These are phyloP conservation scores for Oncorhynchus keta DNA, from an alignment of 2,113 vertebrate species.

Conservation along the genomic window DNA sequence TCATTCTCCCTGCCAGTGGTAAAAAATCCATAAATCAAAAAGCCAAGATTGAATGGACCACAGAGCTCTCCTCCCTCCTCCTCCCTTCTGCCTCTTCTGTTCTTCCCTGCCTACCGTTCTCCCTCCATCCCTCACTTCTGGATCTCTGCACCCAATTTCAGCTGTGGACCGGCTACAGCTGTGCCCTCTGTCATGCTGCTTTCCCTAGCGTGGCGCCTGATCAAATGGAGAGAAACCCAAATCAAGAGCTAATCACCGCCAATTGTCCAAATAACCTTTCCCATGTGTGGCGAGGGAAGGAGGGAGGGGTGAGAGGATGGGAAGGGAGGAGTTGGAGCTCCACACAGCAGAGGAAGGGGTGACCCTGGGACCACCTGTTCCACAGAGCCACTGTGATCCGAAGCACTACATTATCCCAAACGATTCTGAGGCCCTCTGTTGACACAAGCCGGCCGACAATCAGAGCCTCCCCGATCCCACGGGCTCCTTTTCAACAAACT, in stretches of 20 bases:
- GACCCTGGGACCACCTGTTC: constrained; percentile 65
- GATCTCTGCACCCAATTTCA: constrained; percentile 48
- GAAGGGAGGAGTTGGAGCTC: constrained; percentile 19
- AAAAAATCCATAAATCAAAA: constrained; percentile 45
- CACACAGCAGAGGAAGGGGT: constrained; percentile 16
- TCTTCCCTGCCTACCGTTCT: too few species aligned
- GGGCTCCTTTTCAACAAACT: constrained; percentile 42
- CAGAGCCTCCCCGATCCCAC: constrained; percentile 20
- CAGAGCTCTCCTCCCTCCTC: background rate
- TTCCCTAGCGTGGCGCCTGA: constrained; percentile 39
- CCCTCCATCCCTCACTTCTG: constrained; percentile 12
- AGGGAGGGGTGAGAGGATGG: background rate
- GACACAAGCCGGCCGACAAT: constrained; percentile 48
- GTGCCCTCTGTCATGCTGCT: constrained; percentile 29
- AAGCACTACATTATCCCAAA: constrained; percentile 57
- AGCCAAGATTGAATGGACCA: constrained; percentile 33
- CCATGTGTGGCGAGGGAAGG: constrained; percentile 46
- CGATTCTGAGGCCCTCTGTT: constrained; percentile 55
- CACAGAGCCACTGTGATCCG: constrained; percentile 41
- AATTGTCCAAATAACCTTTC: constrained; percentile 69
- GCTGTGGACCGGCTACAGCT: constrained; percentile 42
- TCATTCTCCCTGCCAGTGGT: constrained; percentile 45
- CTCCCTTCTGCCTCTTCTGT: too few species aligned
- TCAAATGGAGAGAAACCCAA: constrained; percentile 57
- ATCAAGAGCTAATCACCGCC: constrained; percentile 67